phyloP scores from a whole-genome alignment of 2,797 vertebrate species.

The Halcyon leucocephala region DNA sequence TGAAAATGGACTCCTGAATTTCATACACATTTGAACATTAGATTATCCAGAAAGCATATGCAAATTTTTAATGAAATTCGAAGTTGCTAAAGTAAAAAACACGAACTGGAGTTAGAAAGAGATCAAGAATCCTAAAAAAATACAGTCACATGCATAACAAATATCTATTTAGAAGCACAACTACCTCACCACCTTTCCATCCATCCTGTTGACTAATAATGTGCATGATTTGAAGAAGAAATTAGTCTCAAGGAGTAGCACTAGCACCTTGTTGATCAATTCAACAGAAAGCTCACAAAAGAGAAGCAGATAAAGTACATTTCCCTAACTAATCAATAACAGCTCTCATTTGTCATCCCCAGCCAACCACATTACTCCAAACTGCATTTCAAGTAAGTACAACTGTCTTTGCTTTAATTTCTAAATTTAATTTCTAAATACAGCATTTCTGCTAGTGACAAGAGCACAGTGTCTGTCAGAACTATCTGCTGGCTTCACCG shows the following conservation, averaged over 20 bases:
- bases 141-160: not conserved
- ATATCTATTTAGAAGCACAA: slow-evolving; percentile 27
- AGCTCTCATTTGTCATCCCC: slow-evolving; percentile 13
- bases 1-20: slow-evolving; percentile 1
- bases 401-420: slow-evolving; percentile 1
- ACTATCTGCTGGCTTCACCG: not conserved
- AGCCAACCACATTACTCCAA: not conserved
- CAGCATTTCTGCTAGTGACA: not conserved
- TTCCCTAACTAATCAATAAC: not conserved
- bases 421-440: not conserved
- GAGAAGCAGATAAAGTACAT: not conserved
- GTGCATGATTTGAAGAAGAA: slow-evolving; percentile 4
- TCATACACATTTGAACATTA: not conserved
- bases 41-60: not conserved
- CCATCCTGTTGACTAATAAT: slow-evolving; percentile 35
- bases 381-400: not conserved
- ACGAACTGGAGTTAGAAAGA: not conserved
- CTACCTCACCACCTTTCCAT: slow-evolving; percentile 30
- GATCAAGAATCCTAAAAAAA: not conserved
- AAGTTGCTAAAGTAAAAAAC: not conserved
- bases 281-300: not conserved
- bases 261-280: slow-evolving; percentile 37
- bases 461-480: not conserved
- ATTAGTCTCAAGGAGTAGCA: slow-evolving; percentile 16
- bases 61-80: not conserved